These are phyloP conservation scores for Achroia grisella DNA, from an alignment of 1,140 invertebrate species.

Conservation along the genomic window DNA sequence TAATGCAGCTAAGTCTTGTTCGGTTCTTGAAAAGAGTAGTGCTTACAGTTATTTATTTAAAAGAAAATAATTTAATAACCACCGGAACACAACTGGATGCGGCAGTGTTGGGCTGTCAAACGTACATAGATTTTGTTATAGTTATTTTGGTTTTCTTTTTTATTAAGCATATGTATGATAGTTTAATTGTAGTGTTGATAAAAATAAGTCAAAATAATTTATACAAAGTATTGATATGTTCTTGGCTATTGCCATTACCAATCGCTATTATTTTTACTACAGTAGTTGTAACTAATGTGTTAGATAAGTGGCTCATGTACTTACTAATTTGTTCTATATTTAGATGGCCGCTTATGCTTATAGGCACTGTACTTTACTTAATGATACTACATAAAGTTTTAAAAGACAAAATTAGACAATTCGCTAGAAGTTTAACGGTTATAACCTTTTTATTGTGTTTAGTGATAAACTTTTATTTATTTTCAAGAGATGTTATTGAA, in stretches of 20 bases:
- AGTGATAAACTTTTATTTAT: constrained; percentile 50
- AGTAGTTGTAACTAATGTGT: constrained; percentile 15
- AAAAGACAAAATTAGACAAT: constrained; percentile 47
- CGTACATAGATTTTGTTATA: constrained; percentile 56
- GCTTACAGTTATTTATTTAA: constrained; percentile 30
- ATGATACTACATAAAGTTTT: constrained; percentile 40
- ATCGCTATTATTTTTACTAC: constrained; percentile 23
- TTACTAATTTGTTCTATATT: constrained; percentile 40
- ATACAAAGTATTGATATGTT: constrained; percentile 32
- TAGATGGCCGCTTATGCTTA: constrained; percentile 48
- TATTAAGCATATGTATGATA: constrained; percentile 61
- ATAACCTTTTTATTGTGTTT: constrained; percentile 53
- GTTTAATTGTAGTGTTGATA: constrained; percentile 50
- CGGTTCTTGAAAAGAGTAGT: constrained; percentile 47
- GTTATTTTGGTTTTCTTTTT: constrained; percentile 51
- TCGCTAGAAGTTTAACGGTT: constrained; percentile 44
- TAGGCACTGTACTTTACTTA: constrained; percentile 41
- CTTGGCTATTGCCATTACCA: constrained; percentile 46
- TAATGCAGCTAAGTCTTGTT: constrained; percentile 50
- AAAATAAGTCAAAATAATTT: constrained; percentile 42
- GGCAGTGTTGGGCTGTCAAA: constrained; percentile 21
- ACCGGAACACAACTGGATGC: constrained; percentile 5
- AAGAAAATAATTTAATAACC: constrained; percentile 13
- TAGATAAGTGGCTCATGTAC: constrained; percentile 29
- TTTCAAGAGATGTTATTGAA: constrained; percentile 48